These are phyloP conservation scores for Catostylus mosaicus DNA, from an alignment of 30 jellyfish, hydroid and myxozoan genomes.

Conservation along the genomic window DNA sequence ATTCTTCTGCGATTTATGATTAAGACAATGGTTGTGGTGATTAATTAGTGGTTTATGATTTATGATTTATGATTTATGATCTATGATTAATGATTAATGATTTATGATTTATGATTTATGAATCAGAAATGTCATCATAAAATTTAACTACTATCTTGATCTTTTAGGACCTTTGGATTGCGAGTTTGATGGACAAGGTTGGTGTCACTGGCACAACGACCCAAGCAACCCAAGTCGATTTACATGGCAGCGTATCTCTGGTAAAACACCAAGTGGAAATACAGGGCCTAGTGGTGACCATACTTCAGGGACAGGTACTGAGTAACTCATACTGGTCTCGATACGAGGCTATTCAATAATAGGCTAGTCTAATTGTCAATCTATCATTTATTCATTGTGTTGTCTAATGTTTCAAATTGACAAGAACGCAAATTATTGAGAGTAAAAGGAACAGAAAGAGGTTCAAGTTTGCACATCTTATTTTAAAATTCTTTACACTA, in stretches of 20 bases:
- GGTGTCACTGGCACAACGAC: constrained; percentile 84
- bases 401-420: no score
- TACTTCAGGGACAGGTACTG: constrained; percentile 71
- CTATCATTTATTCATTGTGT: no score
- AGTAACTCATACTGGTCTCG: neutral
- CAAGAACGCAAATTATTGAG: no score
- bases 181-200: constrained; percentile 78
- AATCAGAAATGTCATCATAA: neutral
- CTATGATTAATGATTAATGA: no score
- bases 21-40: no score
- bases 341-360: neutral
- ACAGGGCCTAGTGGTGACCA: constrained; percentile 88
- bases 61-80: no score
- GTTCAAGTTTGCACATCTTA: no score
- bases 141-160: neutral
- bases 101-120: no score
- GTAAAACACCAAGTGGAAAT: constrained; percentile 66
- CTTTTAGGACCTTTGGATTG: constrained; percentile 72
- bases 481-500: no score
- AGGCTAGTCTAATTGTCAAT: no score
- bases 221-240: constrained; percentile 22
- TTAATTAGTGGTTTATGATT: neutral
- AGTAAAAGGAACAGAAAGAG: no score
- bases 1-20: no score
- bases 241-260: constrained; percentile 61